phyloP scores from a whole-genome alignment of 2,888 invertebrate species.

The Hirtodrosophila alboralis region DNA sequence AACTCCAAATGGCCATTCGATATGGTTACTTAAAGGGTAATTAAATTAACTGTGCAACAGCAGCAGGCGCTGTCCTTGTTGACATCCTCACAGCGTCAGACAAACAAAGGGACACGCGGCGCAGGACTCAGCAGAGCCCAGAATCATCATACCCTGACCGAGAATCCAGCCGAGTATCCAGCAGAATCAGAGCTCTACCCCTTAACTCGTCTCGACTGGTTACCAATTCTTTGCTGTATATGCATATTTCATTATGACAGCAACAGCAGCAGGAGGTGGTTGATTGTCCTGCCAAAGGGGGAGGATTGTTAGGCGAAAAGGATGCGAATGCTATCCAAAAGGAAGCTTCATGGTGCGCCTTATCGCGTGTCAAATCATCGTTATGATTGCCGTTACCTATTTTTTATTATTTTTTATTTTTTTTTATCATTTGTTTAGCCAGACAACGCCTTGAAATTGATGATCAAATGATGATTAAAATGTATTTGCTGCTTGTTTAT shows the following conservation, averaged over 20 bases:
- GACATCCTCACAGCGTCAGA: slow-evolving; percentile 34
- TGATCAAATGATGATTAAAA: slow-evolving; percentile 80
- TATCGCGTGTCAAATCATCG: slow-evolving; percentile 82
- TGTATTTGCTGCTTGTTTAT: slow-evolving; percentile 53
- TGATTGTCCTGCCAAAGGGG: slow-evolving; percentile 14
- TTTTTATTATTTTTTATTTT: slow-evolving; percentile 7
- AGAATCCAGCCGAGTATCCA: slow-evolving; percentile 10
- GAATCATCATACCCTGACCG: neutral
- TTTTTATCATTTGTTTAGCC: slow-evolving; percentile 51
- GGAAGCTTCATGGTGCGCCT: slow-evolving; percentile 43
- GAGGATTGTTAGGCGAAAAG: slow-evolving; percentile 26
- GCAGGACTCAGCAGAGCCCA: neutral
- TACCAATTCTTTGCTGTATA: slow-evolving; percentile 49
- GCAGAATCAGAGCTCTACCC: slow-evolving; percentile 19
- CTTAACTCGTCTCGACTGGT: slow-evolving; percentile 21
- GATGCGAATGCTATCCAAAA: slow-evolving; percentile 22
- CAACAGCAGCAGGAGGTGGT: neutral
- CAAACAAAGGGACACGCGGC: slow-evolving; percentile 67
- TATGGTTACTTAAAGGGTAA: slow-evolving; percentile 83
- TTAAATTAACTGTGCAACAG: slow-evolving; percentile 78
- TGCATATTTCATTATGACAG: slow-evolving; percentile 77
- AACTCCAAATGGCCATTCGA: slow-evolving; percentile 76
- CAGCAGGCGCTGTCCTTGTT: slow-evolving; percentile 51
- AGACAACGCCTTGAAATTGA: slow-evolving; percentile 68
- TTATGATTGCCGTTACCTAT: slow-evolving; percentile 72